Conservation (phyloP, 2,888 invertebrate genomes). For the Scotopteryx bipunctaria region DNA sequence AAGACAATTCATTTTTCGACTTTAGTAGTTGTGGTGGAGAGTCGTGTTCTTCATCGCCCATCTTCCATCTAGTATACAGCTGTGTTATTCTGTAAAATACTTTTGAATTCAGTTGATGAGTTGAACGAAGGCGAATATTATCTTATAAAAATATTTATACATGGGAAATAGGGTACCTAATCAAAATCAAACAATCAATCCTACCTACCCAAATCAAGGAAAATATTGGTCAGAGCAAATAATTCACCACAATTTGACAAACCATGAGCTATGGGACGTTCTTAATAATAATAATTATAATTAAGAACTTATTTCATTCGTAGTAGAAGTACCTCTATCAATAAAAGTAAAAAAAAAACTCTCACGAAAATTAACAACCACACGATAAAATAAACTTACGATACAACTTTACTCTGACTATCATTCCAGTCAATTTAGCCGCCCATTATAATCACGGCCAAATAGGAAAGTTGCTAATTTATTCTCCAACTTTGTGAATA, state of each 20-base stretch:
- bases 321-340: no score
- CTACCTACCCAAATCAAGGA: no score
- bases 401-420: slow-evolving; percentile 1
- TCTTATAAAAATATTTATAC: no score
- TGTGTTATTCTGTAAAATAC: slow-evolving; percentile 55
- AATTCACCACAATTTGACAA: no score
- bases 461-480: slow-evolving; percentile 17
- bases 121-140: no score
- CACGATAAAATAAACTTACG: slow-evolving; percentile 4
- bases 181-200: no score
- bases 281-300: no score
- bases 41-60: slow-evolving; percentile 49
- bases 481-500: slow-evolving; percentile 14
- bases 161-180: no score
- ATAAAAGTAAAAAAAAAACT: no score
- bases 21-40: slow-evolving; percentile 45
- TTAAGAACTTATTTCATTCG: no score
- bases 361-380: neutral
- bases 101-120: neutral
- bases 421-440: slow-evolving; percentile 15
- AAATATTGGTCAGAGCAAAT: no score
- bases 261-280: no score
- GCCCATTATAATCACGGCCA: slow-evolving; percentile 17
- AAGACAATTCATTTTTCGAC: slow-evolving; percentile 39
- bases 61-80: slow-evolving; percentile 60